Conservation (phyloP, 2,797 vertebrate species). For the Brachyalestes nurse region DNA sequence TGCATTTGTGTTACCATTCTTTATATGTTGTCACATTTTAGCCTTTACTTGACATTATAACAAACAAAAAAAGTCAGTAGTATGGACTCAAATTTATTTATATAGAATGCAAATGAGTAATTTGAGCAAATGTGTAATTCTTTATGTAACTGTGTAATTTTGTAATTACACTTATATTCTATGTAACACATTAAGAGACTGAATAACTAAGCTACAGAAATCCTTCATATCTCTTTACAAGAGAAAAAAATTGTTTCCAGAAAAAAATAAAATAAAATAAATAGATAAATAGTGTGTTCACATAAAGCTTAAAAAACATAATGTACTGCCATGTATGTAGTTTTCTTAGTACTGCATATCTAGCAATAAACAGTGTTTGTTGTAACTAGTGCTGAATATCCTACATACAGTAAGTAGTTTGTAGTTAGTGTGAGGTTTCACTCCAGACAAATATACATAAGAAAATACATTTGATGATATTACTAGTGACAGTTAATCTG, state of each 20-base stretch:
- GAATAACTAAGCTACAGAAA: neutral
- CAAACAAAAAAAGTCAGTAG: neutral
- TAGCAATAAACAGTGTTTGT: neutral
- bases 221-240: too few species aligned
- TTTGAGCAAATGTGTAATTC: neutral
- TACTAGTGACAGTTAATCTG: slow-evolving; percentile 3
- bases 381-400: neutral
- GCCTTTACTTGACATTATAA: neutral
- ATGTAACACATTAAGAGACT: neutral
- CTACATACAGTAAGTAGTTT: neutral
- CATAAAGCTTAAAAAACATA: neutral
- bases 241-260: too few species aligned
- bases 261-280: neutral
- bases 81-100: neutral
- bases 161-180: neutral
- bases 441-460: neutral
- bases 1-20: neutral
- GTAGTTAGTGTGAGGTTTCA: slow-evolving; percentile 9
- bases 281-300: neutral
- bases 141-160: neutral
- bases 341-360: neutral
- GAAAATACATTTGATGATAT: neutral
- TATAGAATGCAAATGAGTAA: neutral
- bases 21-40: neutral
- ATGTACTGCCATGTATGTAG: neutral